Percentiles rank a stretch among this genome's conserved stretches.
These are phyloP conservation scores for Euzophera pinguis DNA, from an alignment of 2,888 invertebrate genomes.

Conservation along the genomic window DNA sequence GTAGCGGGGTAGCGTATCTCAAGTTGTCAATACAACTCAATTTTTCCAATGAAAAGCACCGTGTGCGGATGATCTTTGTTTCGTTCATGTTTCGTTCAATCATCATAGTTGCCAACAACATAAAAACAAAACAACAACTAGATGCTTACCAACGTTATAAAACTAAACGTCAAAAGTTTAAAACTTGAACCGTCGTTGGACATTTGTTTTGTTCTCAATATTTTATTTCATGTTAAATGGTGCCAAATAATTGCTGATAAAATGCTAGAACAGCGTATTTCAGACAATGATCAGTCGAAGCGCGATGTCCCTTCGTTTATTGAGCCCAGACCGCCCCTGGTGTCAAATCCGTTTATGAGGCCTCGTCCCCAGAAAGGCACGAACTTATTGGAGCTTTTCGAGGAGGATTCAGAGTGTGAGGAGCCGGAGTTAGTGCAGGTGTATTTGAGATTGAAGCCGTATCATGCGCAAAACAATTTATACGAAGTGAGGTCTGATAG, in stretches of 20 bases:
- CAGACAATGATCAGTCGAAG: constrained; percentile 45
- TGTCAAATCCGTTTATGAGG: constrained; percentile 68
- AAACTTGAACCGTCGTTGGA: constrained; percentile 35
- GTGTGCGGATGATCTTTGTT: no score
- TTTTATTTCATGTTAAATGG: constrained; percentile 7
- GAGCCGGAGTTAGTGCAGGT: constrained; percentile 72
- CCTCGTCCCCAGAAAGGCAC: constrained; percentile 65
- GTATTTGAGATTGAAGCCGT: constrained; percentile 75
- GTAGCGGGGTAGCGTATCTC: no score
- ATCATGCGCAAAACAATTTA: constrained; percentile 45
- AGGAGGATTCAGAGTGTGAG: constrained; percentile 57
- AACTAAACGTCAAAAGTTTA: constrained; percentile 19
- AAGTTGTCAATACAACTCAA: no score
- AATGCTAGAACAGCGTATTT: constrained; percentile 49
- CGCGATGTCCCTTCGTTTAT: constrained; percentile 72
- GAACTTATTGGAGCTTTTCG: constrained; percentile 61
- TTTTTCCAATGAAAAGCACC: no score
- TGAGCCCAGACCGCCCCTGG: constrained; percentile 65
- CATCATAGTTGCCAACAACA: background rate
- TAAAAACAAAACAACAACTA: background rate
- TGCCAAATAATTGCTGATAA: constrained; percentile 14
- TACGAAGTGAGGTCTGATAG: constrained; percentile 61
- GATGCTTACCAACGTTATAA: background rate
- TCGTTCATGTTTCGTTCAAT: no score
- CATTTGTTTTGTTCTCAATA: constrained; percentile 25